A percentile compares a stretch with the other conserved stretches of the same genome.
These are phyloP conservation scores for Drosophila siamana DNA, from an alignment of 2,888 invertebrate genomes.

Conservation along the genomic window DNA sequence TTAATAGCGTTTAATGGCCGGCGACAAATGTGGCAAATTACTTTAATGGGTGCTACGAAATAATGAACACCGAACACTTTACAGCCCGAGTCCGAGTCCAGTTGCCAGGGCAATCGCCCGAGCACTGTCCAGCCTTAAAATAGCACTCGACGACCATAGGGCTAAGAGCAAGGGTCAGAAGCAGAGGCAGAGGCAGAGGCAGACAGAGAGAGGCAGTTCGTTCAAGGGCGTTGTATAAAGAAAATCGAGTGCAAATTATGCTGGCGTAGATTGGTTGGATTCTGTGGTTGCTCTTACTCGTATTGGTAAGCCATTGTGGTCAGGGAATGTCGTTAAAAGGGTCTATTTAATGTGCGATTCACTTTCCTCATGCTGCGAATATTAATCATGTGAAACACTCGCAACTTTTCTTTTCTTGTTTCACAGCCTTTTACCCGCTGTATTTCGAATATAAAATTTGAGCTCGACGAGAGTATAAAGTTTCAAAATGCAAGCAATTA, in stretches of 20 bases:
- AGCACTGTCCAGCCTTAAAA: slow-evolving; percentile 23
- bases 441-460: neutral
- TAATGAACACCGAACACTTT: slow-evolving; percentile 69
- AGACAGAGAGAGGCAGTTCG: neutral
- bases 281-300: slow-evolving; percentile 36
- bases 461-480: slow-evolving; percentile 7
- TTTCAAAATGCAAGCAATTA: slow-evolving; percentile 23
- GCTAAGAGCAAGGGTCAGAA: neutral
- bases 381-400: slow-evolving; percentile 14
- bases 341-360: neutral
- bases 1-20: slow-evolving; percentile 77
- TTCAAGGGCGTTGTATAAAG: neutral
- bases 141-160: slow-evolving; percentile 12
- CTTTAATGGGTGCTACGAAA: slow-evolving; percentile 73
- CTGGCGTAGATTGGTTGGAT: slow-evolving; percentile 13
- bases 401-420: slow-evolving; percentile 6
- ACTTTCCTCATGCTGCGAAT: neutral
- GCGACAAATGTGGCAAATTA: slow-evolving; percentile 80
- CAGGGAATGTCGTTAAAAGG: slow-evolving; percentile 16
- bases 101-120: slow-evolving; percentile 15
- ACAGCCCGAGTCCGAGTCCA: slow-evolving; percentile 10
- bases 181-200: neutral
- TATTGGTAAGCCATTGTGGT: slow-evolving; percentile 52
- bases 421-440: slow-evolving; percentile 24
- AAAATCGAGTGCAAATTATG: slow-evolving; percentile 40